phyloP scores from a whole-genome alignment of 2,888 invertebrate genomes.

The Leptogaster cylindrica region DNA sequence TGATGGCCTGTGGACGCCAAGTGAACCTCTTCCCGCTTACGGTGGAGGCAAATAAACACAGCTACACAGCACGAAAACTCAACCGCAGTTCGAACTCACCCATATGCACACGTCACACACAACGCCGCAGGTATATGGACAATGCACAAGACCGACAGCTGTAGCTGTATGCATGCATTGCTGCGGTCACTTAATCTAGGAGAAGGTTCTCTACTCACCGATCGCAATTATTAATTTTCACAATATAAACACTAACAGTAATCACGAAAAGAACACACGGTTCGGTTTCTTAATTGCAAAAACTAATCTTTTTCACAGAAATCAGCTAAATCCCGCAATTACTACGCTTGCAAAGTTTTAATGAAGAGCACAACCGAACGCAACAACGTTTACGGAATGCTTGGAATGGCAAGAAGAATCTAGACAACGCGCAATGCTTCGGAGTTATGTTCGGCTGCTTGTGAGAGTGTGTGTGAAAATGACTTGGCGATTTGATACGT shows the following conservation, averaged over 20 bases:
- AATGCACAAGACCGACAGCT: constrained; percentile 13
- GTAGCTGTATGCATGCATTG: constrained; percentile 27
- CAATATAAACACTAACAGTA: constrained; percentile 18
- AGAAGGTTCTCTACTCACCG: constrained; percentile 36
- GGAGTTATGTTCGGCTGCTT: constrained; percentile 72
- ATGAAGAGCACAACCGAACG: constrained; percentile 39
- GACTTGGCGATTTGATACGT: constrained; percentile 20
- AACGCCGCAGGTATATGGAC: constrained; percentile 15
- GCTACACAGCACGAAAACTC: neutral
- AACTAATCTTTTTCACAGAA: constrained; percentile 16
- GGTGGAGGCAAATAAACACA: constrained; percentile 8
- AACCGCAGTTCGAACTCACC: neutral
- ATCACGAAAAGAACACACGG: constrained; percentile 8
- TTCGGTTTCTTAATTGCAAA: constrained; percentile 9
- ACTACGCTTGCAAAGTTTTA: constrained; percentile 23
- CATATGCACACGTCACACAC: constrained; percentile 16
- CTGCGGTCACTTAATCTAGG: constrained; percentile 12
- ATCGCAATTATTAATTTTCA: constrained; percentile 39
- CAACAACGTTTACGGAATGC: constrained; percentile 78
- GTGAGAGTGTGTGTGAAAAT: constrained; percentile 19
- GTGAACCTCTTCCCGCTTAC: constrained; percentile 6
- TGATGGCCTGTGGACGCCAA: too few species aligned
- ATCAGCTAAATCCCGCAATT: constrained; percentile 21
- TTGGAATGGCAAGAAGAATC: constrained; percentile 98
- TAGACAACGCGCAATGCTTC: constrained; percentile 83